Conservation (phyloP, 2,888 invertebrate species). For the Eulithis prunata region DNA sequence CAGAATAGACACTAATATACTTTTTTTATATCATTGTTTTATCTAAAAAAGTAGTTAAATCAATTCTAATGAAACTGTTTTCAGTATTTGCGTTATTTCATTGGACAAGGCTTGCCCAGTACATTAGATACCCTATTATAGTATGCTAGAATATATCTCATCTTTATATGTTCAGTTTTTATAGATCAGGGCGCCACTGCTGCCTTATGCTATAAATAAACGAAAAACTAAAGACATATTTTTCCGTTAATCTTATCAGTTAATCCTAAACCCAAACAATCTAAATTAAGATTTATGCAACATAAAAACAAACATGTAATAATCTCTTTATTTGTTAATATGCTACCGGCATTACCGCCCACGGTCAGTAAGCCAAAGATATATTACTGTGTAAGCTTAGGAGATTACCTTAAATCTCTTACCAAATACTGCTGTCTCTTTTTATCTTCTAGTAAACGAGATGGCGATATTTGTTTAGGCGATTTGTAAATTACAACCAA, state of each 20-base stretch:
- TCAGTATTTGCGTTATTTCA: too few relatives aligned
- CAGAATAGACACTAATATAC: too few relatives aligned
- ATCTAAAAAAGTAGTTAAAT: too few relatives aligned
- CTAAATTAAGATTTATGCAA: constrained; percentile 26
- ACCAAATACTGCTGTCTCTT: too few relatives aligned
- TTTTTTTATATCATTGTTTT: too few relatives aligned
- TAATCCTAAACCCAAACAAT: constrained; percentile 11
- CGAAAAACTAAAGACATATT: not conserved
- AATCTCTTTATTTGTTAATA: constrained; percentile 21
- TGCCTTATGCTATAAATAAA: not conserved
- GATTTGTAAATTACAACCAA: constrained; percentile 32
- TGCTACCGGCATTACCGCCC: constrained; percentile 14
- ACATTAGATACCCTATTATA: too few relatives aligned
- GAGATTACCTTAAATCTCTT: constrained; percentile 14
- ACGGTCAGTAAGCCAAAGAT: constrained; percentile 23
- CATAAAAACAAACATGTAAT: constrained; percentile 5
- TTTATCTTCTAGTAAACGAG: not conserved
- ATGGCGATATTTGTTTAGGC: not conserved
- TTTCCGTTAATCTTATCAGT: constrained; percentile 5
- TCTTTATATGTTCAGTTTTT: too few relatives aligned
- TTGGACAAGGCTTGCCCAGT: too few relatives aligned
- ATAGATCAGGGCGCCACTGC: too few relatives aligned
- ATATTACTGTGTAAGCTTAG: constrained; percentile 7
- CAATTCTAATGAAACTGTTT: too few relatives aligned
- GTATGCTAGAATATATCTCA: too few relatives aligned